Evolutionary conservation across 1,140 invertebrate genomes (phyloP).

Genomic region (Aradophagus sp.): DNA sequence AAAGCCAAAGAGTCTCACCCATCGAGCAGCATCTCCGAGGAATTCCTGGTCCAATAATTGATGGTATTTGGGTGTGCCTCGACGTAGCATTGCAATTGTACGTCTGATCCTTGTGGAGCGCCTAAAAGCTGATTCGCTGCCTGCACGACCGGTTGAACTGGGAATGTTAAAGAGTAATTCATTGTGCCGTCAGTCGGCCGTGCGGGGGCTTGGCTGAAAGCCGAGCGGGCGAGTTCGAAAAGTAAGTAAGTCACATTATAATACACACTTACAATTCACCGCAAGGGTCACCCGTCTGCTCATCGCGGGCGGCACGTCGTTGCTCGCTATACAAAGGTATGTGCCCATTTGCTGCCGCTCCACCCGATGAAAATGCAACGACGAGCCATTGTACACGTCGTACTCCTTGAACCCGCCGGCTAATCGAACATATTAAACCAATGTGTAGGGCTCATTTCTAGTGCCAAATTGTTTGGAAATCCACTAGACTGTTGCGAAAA

Average conservation of each 20-base stretch:
- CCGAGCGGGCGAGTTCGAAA: too few relatives aligned
- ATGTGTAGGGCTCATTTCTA: too few relatives aligned
- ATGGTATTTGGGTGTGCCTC: conserved; percentile 89
- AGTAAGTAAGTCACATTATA: conserved; percentile 58
- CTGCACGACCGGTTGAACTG: conserved; percentile 88
- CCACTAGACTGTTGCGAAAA: too few relatives aligned
- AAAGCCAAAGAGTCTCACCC: conserved; percentile 76
- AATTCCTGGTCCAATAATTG: conserved; percentile 88
- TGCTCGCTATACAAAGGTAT: conserved; percentile 90
- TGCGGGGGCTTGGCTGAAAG: conserved; percentile 46
- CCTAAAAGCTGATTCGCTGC: conserved; percentile 88
- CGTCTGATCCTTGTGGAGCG: conserved; percentile 85
- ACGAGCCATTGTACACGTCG: conserved; percentile 83
- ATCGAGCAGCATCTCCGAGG: conserved; percentile 79
- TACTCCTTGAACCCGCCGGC: conserved; percentile 57
- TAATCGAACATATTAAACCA: conserved; percentile 58
- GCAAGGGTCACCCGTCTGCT: conserved; percentile 89
- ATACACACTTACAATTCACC: conserved; percentile 88
- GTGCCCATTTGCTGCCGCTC: conserved; percentile 90
- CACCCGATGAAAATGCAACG: conserved; percentile 82
- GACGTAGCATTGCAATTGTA: conserved; percentile 87
- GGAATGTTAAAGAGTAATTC: conserved; percentile 57
- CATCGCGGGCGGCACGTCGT: conserved; percentile 91
- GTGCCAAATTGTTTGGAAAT: too few relatives aligned
- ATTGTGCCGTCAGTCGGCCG: conserved; percentile 42